Percentiles rank a stretch among this genome's conserved stretches.
These are phyloP conservation scores for Volucella zonaria DNA, from an alignment of 2,888 invertebrate species.

Conservation along the genomic window DNA sequence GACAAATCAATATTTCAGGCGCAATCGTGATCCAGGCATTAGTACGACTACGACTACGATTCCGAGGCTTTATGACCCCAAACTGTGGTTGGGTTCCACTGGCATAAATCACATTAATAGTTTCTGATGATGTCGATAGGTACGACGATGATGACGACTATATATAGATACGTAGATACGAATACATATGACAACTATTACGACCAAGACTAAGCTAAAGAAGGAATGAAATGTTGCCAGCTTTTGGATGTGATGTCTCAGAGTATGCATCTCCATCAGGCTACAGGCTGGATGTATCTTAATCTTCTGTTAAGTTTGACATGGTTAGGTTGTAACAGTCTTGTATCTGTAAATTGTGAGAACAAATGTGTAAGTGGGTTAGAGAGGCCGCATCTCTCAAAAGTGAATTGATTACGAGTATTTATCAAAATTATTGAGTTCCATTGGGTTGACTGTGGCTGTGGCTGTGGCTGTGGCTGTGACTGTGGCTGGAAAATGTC, in stretches of 20 bases:
- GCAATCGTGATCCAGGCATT: conserved; percentile 72
- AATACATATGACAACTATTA: conserved; percentile 1
- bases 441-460: conserved; percentile 36
- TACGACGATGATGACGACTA: neutral
- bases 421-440: conserved; percentile 72
- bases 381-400: conserved; percentile 52
- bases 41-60: conserved; percentile 12
- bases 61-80: conserved; percentile 65
- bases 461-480: conserved; percentile 2
- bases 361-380: conserved; percentile 67
- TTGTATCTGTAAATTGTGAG: conserved; percentile 52
- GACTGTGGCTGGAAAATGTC: conserved; percentile 44
- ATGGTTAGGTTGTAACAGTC: conserved; percentile 38
- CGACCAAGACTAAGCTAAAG: conserved; percentile 1
- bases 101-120: conserved; percentile 70
- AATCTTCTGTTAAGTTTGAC: conserved; percentile 41
- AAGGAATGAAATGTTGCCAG: conserved; percentile 53
- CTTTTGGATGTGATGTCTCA: conserved; percentile 40
- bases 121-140: conserved; percentile 36
- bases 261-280: conserved; percentile 3
- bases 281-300: conserved; percentile 35
- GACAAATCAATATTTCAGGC: conserved; percentile 74
- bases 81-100: conserved; percentile 48
- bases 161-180: no score
- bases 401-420: conserved; percentile 66